Conservation (phyloP, 2,797 vertebrate species). For the Xiphophorus birchmanni region DNA sequence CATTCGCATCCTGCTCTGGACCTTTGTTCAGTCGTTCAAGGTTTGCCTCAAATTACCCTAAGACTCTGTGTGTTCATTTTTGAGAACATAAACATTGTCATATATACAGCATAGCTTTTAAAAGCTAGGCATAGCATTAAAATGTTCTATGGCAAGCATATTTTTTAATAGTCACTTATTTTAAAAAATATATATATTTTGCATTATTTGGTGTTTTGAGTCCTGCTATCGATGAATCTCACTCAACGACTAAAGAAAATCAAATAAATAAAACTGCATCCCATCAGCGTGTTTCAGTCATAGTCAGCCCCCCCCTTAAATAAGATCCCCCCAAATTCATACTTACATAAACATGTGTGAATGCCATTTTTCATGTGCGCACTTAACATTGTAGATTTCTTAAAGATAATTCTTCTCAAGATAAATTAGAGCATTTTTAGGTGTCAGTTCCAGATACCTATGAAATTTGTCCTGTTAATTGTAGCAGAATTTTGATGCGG, state of each 20-base stretch:
- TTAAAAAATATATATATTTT: background rate
- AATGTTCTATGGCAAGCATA: background rate
- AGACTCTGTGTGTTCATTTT: slow-evolving; percentile 6
- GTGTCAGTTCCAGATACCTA: background rate
- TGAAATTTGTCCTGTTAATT: background rate
- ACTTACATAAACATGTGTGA: background rate
- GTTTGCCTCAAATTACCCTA: slow-evolving; percentile 66
- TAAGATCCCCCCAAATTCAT: background rate
- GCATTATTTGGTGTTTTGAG: background rate
- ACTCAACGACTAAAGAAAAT: background rate
- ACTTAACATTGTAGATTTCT: background rate
- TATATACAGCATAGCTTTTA: background rate
- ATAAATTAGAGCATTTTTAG: background rate
- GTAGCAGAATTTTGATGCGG: background rate
- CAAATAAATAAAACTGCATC: background rate
- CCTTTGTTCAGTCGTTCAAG: slow-evolving; percentile 97
- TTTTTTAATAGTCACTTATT: background rate
- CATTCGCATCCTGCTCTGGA: slow-evolving; percentile 97
- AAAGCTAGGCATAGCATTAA: too few species aligned
- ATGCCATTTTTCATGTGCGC: background rate
- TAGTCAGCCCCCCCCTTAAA: background rate
- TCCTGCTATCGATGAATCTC: background rate
- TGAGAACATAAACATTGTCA: background rate
- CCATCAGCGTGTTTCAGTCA: background rate
- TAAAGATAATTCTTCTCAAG: background rate